Evolutionary conservation across 37 sponge, comb jelly and placozoan genomes (phyloP), one percentile per base, ranked within the genome.

Genomic region (Diacarnus erythraeanus): DNA sequence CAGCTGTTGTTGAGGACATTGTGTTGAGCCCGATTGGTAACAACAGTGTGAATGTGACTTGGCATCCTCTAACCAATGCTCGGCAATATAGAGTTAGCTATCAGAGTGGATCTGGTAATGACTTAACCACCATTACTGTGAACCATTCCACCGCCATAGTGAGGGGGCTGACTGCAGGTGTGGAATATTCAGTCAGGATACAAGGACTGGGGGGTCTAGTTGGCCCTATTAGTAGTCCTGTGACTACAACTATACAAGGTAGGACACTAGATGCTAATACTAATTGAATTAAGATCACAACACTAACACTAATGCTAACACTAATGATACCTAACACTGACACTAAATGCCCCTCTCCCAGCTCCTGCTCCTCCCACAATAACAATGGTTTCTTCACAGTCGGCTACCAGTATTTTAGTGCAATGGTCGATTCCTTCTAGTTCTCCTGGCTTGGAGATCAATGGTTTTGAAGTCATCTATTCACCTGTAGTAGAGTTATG

Each of bases 291-390:
- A n/a, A n/a, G n/a, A n/a, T n/a, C n/a, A n/a, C n/a, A n/a, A n/a
- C n/a, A n/a, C n/a, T n/a, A n/a, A n/a, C n/a, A n/a, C n/a, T n/a
- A n/a, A n/a, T n/a, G n/a, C n/a, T n/a, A n/a, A n/a, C n/a, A n/a
- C n/a, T n/a, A n/a, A n/a, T n/a, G n/a, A n/a, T n/a, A n/a, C n/a
- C n/a, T n/a, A n/a, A n/a, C n/a, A n/a, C n/a, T n/a, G n/a, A n/a
- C n/a, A 47, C 51, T 47, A 12, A 47, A 47, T 47, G 51, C 6
- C 51, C 51, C 51, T 2, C 21, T 18, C 40, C 6, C 30, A 82
- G 83, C 34, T 5, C 83, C 83, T 74, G 66, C 34, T 57, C 22
- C 77, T 29, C 86, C 85, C 17, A n/a, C 34, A 57, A 61, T 36
- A 61, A 42, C 71, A 37, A 20, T 17, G 27, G 64, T 61, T 26